These are phyloP conservation scores for Caenorhabditis brenneri DNA, from an alignment of 1,140 invertebrate genomes.

Conservation along the genomic window DNA sequence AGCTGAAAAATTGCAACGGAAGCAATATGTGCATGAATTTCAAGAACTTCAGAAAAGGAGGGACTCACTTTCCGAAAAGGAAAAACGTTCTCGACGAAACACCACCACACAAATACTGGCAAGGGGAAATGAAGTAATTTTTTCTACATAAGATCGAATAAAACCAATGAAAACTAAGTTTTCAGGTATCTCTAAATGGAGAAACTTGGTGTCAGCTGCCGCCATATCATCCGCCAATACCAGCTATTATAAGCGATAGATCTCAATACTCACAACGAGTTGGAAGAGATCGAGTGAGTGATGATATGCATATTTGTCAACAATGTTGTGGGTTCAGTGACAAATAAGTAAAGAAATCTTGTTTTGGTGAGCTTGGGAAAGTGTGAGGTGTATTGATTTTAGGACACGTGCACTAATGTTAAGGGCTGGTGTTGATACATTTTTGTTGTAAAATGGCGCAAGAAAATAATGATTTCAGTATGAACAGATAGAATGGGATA, in stretches of 20 bases:
- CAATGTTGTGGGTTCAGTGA: too few species aligned
- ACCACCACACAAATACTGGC: not conserved
- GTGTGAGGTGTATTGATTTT: too few species aligned
- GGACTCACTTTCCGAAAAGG: not conserved
- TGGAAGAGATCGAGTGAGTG: not conserved
- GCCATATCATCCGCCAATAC: not conserved
- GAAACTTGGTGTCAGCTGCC: conserved; percentile 20
- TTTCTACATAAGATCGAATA: too few species aligned
- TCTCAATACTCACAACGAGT: not conserved
- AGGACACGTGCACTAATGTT: too few species aligned
- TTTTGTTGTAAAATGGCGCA: too few species aligned
- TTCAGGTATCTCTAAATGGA: conserved; percentile 18
- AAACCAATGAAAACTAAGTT: not conserved
- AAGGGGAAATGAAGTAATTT: conserved; percentile 8
- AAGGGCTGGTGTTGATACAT: too few species aligned
- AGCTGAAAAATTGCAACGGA: not conserved
- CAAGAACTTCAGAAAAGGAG: not conserved
- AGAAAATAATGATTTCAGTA: too few species aligned
- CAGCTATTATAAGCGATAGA: conserved; percentile 4
- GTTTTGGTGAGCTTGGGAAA: too few species aligned
- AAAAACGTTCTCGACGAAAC: not conserved
- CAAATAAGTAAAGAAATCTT: too few species aligned
- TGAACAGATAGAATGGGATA: too few species aligned
- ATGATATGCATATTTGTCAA: too few species aligned
- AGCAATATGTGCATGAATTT: not conserved